Conservation (phyloP, 2,888 invertebrate genomes). For the Megastigmus dorsalis region DNA sequence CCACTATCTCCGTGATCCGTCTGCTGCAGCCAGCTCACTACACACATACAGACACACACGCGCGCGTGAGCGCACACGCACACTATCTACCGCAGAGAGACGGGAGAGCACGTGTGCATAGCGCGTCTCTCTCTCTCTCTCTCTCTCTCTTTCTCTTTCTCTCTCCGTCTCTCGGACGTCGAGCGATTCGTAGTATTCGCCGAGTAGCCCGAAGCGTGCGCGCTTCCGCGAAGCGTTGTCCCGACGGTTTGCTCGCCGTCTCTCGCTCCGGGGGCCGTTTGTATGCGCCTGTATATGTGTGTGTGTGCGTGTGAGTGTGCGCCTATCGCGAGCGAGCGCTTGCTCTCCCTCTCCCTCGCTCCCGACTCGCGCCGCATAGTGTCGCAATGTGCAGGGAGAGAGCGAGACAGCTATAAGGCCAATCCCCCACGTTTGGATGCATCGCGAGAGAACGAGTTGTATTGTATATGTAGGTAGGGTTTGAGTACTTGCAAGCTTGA, state of each 20-base stretch:
- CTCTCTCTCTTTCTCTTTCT: background rate
- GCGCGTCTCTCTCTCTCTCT: background rate
- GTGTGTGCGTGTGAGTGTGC: too few species aligned
- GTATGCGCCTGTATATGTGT: too few species aligned
- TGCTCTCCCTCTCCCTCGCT: constrained; percentile 36
- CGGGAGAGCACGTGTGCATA: background rate
- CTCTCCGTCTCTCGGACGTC: background rate
- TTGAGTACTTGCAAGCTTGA: too few species aligned
- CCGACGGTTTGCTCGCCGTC: too few species aligned
- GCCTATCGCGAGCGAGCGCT: background rate
- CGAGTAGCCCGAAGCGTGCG: constrained; percentile 70
- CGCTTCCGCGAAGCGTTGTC: constrained; percentile 71
- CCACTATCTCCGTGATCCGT: background rate
- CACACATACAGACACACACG: too few species aligned
- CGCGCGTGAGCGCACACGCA: background rate
- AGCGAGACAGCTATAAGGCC: constrained; percentile 73
- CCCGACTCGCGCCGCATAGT: constrained; percentile 59
- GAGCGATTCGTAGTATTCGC: constrained; percentile 68
- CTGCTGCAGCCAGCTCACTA: too few species aligned
- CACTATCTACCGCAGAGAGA: background rate
- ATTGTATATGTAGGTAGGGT: too few species aligned
- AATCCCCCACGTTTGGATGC: too few species aligned
- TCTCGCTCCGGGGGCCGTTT: constrained; percentile 52
- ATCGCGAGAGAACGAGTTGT: too few species aligned
- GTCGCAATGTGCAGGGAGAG: too few species aligned